Base-by-base conservation (phyloP, 2,888 invertebrate genomes). In the Drosophila nr. medialis region DNA sequence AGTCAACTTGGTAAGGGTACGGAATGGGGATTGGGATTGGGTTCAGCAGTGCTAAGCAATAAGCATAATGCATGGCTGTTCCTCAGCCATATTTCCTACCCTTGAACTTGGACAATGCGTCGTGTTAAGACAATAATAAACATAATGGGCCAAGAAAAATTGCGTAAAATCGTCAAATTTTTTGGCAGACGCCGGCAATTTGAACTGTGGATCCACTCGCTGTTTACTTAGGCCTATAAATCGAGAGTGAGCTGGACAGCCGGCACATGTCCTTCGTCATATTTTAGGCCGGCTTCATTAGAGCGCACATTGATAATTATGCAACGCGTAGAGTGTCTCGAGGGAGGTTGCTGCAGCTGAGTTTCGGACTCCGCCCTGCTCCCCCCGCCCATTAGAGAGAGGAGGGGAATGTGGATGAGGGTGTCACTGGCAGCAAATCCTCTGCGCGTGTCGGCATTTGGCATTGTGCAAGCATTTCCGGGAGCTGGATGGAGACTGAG, bases 391-490 rank as follows among this genome's bases (percentile, higher is more conserved):
- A 51, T 21, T 7, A 45, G 36, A 34, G 8, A 40, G 40, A 51
- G 21, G 10, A 40, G 49, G 42, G 42, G 36, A 48, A 7, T 56
- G 59, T 21, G 51, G 29, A 29, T 51, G 67, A 63, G 51, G 64
- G 60, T 75, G 78, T 73, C 70, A 72, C 71, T 81, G 69, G 72
- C 81, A 86, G 85, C 67, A 86, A 86, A 86, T 86, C 86, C 86
- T 69, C 61, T 30, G 71, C 90, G 90, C 86, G 86, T 90, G 86
- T 88, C 89, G 83, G 89, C 90, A 86, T 86, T 86, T 77, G 90
- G 72, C 89, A 81, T 85, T 88, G 81, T 86, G 88, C 88, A 77
- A 79, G 77, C 74, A 80, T 76, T 88, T 86, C 86, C 90, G 74
- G 70, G 11, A 24, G 40, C 54, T 54, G 50, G 58, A 29, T 62